Base-by-base conservation (phyloP, 2,113 vertebrate species). In the Phrynocephalus versicolor region DNA sequence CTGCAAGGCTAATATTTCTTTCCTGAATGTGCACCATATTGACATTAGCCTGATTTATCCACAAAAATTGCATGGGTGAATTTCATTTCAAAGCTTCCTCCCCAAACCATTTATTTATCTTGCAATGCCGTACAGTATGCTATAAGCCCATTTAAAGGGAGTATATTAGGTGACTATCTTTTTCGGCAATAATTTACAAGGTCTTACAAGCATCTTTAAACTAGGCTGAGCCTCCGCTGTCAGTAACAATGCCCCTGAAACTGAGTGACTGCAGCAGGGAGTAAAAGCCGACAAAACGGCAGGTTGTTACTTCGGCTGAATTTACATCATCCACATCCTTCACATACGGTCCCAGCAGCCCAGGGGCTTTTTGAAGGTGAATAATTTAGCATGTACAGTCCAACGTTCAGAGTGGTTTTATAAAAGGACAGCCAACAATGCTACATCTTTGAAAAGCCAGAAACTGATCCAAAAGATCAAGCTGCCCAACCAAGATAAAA, bases 31-130 rank as follows among this genome's bases (percentile, higher is more conserved):
- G 90, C 90, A 85, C 69, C 45, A 16, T 86, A 83, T 71, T 89
- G 86, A 90, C 92, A 79, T 88, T 85, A 89, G 85, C 5, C 13
- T 88, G 82, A 89, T 90, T 92, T 91, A 93, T 88, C 79, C 74
- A 77, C 14, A 12, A 80, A 89, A 91, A 27, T 18, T 86, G 80
- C 84, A 85, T 87, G 74, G 91, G 58, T 92, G 87, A 87, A 64
- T 70, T 91, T 65, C 70, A 91, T 86, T 94, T 92, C 85, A 85
- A 89, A 91, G 27, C 41, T 90, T 64, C 79, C 82, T 87, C 71
- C 37, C 58, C 37, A 83, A 88, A 86, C 27, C 74, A 23, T 2
- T 79, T 88, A 76, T 85, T 78, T 82, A 88, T 89, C 81, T 90
- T 85, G 82, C 87, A 87, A 51, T 84, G 75, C 83, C 89, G 84